Percentiles rank a stretch among this genome's conserved stretches.
phyloP scores from a whole-genome alignment of 2,797 vertebrate species.

The Euphonia xanthogaster region DNA sequence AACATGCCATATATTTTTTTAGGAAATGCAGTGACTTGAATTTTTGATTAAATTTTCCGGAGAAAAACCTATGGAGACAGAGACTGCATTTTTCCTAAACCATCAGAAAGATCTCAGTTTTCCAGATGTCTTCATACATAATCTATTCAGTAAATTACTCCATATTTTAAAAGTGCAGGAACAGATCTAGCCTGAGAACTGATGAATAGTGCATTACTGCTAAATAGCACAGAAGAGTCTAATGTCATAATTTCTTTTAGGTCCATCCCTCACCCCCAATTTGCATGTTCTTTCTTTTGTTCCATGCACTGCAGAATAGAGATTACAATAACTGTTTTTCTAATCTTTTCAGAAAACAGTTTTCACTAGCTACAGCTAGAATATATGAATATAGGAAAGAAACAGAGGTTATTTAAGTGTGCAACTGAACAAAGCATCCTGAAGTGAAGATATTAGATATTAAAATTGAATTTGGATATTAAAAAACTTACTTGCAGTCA shows the following conservation, averaged over 20 bases:
- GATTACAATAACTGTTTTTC: neutral
- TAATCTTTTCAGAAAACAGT: neutral
- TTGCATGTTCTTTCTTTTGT: slow-evolving; percentile 24
- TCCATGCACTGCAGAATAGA: neutral
- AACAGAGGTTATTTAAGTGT: neutral
- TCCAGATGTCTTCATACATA: slow-evolving; percentile 20
- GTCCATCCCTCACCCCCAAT: neutral
- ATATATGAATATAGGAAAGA: neutral
- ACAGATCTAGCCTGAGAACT: neutral
- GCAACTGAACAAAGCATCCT: neutral
- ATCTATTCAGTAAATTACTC: neutral
- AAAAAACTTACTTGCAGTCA: neutral
- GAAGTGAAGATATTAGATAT: neutral
- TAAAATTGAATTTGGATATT: neutral
- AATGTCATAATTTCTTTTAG: neutral
- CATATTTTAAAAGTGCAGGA: neutral
- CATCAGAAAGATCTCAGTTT: neutral
- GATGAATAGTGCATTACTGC: neutral
- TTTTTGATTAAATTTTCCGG: neutral
- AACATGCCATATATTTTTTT: neutral
- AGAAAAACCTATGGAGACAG: neutral
- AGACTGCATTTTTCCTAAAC: neutral
- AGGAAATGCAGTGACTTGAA: neutral
- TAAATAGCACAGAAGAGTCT: neutral
- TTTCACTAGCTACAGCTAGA: neutral